Evolutionary conservation across 2,888 invertebrate genomes (phyloP).

Genomic region (Pocota personata): DNA sequence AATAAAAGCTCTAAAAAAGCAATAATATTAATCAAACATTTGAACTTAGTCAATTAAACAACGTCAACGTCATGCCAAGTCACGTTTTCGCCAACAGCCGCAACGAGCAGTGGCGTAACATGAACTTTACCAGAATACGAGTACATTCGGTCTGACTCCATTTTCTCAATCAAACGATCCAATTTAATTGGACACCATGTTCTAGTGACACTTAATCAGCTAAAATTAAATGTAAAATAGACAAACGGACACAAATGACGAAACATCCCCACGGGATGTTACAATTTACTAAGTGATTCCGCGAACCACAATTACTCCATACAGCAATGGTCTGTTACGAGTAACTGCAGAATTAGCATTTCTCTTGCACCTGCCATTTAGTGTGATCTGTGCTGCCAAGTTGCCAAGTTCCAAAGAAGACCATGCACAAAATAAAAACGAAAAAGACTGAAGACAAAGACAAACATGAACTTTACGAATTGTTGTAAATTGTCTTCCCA

Average conservation of each 20-base stretch:
- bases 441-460: constrained; percentile 34
- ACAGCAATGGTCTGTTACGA: constrained; percentile 1
- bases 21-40: constrained; percentile 26
- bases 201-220: constrained; percentile 72
- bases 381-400: constrained; percentile 49
- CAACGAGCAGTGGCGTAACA: constrained; percentile 48
- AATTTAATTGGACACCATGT: constrained; percentile 73
- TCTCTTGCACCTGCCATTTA: constrained; percentile 70
- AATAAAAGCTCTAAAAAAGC: background rate
- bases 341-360: constrained; percentile 63
- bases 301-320: constrained; percentile 34
- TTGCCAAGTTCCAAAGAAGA: background rate
- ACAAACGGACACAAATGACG: constrained; percentile 60
- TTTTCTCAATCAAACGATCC: constrained; percentile 41
- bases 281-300: constrained; percentile 59
- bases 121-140: constrained; percentile 65
- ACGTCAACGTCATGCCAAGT: constrained; percentile 47
- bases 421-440: background rate
- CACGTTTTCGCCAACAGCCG: constrained; percentile 46
- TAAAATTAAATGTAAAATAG: constrained; percentile 63
- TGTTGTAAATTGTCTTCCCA: constrained; percentile 70
- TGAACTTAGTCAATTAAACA: constrained; percentile 61
- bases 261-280: constrained; percentile 45
- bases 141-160: constrained; percentile 24
- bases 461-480: constrained; percentile 72